Conservation (phyloP, 2,888 invertebrate species). For the Stenoptilia bipunctidactyla region DNA sequence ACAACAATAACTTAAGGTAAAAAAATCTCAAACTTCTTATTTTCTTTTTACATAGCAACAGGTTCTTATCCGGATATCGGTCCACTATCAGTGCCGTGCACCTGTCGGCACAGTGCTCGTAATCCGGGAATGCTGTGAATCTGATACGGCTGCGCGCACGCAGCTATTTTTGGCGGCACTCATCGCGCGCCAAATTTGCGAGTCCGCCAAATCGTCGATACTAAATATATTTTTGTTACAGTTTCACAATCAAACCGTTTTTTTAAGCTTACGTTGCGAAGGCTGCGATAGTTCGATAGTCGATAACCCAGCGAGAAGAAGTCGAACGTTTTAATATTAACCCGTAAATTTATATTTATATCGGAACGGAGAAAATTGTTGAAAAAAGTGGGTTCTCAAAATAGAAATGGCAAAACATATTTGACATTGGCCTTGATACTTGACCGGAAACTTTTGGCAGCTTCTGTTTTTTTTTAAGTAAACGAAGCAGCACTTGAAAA, state of each 20-base stretch:
- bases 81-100: not conserved
- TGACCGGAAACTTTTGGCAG: constrained; percentile 28
- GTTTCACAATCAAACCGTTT: constrained; percentile 52
- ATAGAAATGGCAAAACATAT: constrained; percentile 33
- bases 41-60: no score
- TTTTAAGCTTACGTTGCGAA: constrained; percentile 30
- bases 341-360: no score
- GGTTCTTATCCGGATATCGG: no score
- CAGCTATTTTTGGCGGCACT: constrained; percentile 53
- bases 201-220: constrained; percentile 62
- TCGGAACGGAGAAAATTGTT: no score
- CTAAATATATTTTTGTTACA: constrained; percentile 57
- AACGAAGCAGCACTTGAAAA: no score
- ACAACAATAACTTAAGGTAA: no score
- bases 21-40: no score
- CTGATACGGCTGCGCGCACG: constrained; percentile 52
- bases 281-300: constrained; percentile 5
- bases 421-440: constrained; percentile 58
- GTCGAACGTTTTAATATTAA: not conserved
- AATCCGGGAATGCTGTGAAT: constrained; percentile 59
- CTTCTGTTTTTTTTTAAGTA: no score
- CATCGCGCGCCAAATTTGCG: constrained; percentile 67
- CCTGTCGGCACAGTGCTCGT: not conserved
- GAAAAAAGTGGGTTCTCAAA: constrained; percentile 17
- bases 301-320: not conserved